Conservation (phyloP, 30 jellyfish, hydroid and myxozoan species). For the Clytia hemisphaerica region DNA sequence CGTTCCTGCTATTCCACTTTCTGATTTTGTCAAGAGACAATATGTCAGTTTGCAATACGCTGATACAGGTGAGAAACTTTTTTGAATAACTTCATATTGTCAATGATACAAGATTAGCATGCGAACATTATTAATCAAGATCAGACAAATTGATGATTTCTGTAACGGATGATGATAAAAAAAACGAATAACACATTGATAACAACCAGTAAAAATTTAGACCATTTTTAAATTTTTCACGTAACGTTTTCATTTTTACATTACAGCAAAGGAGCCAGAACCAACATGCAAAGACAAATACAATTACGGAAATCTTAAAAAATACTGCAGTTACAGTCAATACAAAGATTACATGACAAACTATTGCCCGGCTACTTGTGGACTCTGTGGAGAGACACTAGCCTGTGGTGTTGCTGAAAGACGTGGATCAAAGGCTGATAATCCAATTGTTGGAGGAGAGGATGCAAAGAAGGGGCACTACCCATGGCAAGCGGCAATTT, state of each 20-base stretch:
- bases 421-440: background rate
- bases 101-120: too few relatives aligned
- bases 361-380: too few relatives aligned
- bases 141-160: too few relatives aligned
- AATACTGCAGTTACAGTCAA: slow-evolving; percentile 19
- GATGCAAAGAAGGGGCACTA: slow-evolving; percentile 52
- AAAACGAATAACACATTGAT: too few relatives aligned
- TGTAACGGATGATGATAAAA: too few relatives aligned
- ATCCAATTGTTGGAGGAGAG: slow-evolving; percentile 41
- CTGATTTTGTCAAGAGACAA: slow-evolving; percentile 29
- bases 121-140: too few relatives aligned
- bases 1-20: slow-evolving; percentile 37
- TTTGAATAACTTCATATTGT: too few relatives aligned
- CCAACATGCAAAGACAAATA: slow-evolving; percentile 9
- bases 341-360: too few relatives aligned
- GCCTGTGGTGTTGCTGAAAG: slow-evolving; percentile 56
- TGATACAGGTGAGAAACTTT: slow-evolving; percentile 54
- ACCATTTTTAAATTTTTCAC: background rate
- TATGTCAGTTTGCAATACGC: slow-evolving; percentile 31
- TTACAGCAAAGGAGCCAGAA: slow-evolving; percentile 21
- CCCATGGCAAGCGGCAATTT: slow-evolving; percentile 88
- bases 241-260: background rate
- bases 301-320: background rate
- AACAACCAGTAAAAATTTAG: background rate
- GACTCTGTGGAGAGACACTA: slow-evolving; percentile 19